Evolutionary conservation across 2,797 vertebrate genomes (phyloP).

Genomic region (Buphagus erythrorhynchus): DNA sequence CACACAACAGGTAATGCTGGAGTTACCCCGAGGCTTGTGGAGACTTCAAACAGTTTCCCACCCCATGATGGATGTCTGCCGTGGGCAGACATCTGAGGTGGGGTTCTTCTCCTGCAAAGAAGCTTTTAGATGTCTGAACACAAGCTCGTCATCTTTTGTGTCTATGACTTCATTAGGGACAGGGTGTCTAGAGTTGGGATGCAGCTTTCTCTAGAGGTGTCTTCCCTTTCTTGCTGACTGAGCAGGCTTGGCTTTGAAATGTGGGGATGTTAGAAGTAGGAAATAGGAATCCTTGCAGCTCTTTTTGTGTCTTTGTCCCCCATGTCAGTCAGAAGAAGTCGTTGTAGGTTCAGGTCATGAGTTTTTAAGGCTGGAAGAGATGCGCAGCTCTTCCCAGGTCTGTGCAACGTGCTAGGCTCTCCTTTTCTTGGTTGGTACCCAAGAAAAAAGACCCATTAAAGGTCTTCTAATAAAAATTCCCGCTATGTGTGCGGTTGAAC

Average conservation of each 20-base stretch:
- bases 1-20: background rate
- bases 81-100: slow-evolving; percentile 17
- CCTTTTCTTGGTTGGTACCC: background rate
- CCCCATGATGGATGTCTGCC: background rate
- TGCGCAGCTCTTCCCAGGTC: background rate
- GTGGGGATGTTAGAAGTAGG: background rate
- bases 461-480: background rate
- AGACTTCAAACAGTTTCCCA: slow-evolving; percentile 46
- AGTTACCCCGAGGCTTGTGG: slow-evolving; percentile 41
- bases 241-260: background rate
- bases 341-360: background rate
- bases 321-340: rapidly evolving
- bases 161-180: background rate
- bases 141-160: background rate
- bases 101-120: background rate
- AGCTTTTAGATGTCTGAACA: slow-evolving; percentile 27
- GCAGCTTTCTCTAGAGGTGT: background rate
- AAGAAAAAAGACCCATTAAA: no score
- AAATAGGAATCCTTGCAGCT: background rate
- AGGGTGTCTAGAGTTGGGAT: background rate
- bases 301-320: background rate
- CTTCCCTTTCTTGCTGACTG: background rate
- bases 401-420: background rate
- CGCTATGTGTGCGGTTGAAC: rapidly evolving
- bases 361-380: background rate